Evolutionary conservation across 64 coral and sea anemone species (phyloP).

Genomic region (Pocillopora verrucosa): DNA sequence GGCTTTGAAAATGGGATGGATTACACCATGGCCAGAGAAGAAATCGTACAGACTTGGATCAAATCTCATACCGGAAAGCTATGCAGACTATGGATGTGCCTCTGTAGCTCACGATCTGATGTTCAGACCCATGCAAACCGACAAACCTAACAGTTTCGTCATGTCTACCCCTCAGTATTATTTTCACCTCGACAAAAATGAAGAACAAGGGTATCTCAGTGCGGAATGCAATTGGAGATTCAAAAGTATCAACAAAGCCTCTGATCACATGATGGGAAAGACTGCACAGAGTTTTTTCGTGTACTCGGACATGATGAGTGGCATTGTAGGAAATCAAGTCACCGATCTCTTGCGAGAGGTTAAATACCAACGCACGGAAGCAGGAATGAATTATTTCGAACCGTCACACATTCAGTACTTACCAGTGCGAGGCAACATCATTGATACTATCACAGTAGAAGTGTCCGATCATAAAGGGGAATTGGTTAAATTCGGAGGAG

Average conservation of each 20-base stretch:
- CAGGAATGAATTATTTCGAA: neutral
- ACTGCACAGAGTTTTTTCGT: neutral
- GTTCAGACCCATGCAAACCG: no score
- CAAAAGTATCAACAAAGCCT: neutral
- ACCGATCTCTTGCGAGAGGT: constrained; percentile 8
- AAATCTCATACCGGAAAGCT: neutral
- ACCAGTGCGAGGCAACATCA: neutral
- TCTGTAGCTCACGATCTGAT: no score
- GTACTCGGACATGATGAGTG: neutral
- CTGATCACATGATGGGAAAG: neutral
- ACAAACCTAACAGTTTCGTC: no score
- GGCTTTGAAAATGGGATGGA: neutral
- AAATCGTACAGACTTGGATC: neutral
- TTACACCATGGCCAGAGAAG: neutral
- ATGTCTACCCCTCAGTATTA: no score
- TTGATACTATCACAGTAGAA: neutral
- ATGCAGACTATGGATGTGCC: no score
- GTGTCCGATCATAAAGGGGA: neutral
- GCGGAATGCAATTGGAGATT: no score
- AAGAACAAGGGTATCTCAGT: neutral
- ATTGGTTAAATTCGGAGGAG: neutral
- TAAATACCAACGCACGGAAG: neutral
- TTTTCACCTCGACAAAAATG: neutral
- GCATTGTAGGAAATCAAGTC: constrained; percentile 13
- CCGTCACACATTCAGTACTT: constrained; percentile 12